Percentiles rank a stretch among this genome's conserved stretches.
phyloP scores from a whole-genome alignment of 2,797 vertebrate species.

The Poecilia velifera region DNA sequence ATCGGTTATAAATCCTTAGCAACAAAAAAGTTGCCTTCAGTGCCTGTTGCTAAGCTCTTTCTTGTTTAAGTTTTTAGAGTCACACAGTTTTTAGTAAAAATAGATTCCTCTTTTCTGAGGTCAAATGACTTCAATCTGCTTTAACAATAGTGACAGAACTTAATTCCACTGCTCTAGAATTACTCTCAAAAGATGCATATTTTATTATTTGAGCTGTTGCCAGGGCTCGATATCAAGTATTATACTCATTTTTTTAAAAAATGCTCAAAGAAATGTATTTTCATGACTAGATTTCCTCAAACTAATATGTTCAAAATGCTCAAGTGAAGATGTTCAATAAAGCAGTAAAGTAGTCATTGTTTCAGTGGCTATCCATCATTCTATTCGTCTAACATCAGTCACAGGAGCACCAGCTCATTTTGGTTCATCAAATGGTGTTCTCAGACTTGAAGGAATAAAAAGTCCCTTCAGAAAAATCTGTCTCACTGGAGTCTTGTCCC shows the following conservation, averaged over 20 bases:
- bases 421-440: neutral
- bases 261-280: neutral
- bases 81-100: constrained; percentile 62
- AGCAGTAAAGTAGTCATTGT: neutral
- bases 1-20: constrained; percentile 68
- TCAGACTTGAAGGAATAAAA: neutral
- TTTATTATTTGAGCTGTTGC: constrained; percentile 30
- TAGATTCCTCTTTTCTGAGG: constrained; percentile 59
- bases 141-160: constrained; percentile 34
- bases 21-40: constrained; percentile 64
- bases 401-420: neutral
- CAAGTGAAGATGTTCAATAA: neutral
- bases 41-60: constrained; percentile 67
- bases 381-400: neutral
- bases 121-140: constrained; percentile 57
- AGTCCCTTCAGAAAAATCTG: neutral
- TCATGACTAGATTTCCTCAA: neutral
- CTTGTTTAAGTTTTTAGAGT: constrained; percentile 37
- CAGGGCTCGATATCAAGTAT: constrained; percentile 8
- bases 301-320: neutral
- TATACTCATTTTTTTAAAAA: neutral
- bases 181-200: constrained; percentile 37
- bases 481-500: neutral
- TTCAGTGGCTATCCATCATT: neutral
- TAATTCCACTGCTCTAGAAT: constrained; percentile 29